A percentile compares a stretch with the other conserved stretches of the same genome.
Evolutionary conservation across 2,113 vertebrate genomes (phyloP).

Genomic region (Mustela lutreola): DNA sequence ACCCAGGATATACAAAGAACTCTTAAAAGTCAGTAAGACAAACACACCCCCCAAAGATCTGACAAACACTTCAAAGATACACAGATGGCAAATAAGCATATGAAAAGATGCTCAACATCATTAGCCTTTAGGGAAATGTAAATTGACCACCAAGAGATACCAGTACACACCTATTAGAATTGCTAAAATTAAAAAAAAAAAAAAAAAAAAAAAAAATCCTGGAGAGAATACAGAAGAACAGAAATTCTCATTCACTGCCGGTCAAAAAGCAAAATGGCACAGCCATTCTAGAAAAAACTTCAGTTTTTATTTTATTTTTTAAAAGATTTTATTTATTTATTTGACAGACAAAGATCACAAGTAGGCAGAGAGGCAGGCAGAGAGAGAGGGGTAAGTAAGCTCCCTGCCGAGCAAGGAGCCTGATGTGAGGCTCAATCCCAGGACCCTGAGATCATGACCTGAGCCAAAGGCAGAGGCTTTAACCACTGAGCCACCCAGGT

Average conservation of each 20-base stretch:
- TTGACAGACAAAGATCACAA: too few species aligned
- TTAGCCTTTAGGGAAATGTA: background rate
- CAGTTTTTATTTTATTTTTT: background rate
- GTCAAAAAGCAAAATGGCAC: background rate
- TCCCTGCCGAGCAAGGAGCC: too few species aligned
- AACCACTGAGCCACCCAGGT: too few species aligned
- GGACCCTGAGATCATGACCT: too few species aligned
- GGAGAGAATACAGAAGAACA: background rate
- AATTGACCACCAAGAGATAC: slow-evolving; percentile 7
- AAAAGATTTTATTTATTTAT: too few species aligned
- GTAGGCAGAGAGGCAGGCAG: too few species aligned
- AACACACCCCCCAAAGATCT: background rate
- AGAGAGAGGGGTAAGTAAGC: too few species aligned
- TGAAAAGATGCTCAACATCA: slow-evolving; percentile 12
- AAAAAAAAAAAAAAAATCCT: background rate
- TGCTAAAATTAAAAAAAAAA: background rate
- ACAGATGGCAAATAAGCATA: background rate
- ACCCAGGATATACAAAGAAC: background rate
- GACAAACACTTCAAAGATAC: slow-evolving; percentile 3
- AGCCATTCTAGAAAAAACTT: background rate
- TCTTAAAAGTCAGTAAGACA: slow-evolving; percentile 1
- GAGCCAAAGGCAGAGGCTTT: too few species aligned
- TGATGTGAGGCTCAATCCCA: too few species aligned
- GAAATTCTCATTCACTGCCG: background rate
- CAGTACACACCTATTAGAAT: background rate